Evolutionary conservation across 2,888 invertebrate species (phyloP), one percentile per base, ranked within the genome.

Genomic region (Temnothorax unifasciatus): DNA sequence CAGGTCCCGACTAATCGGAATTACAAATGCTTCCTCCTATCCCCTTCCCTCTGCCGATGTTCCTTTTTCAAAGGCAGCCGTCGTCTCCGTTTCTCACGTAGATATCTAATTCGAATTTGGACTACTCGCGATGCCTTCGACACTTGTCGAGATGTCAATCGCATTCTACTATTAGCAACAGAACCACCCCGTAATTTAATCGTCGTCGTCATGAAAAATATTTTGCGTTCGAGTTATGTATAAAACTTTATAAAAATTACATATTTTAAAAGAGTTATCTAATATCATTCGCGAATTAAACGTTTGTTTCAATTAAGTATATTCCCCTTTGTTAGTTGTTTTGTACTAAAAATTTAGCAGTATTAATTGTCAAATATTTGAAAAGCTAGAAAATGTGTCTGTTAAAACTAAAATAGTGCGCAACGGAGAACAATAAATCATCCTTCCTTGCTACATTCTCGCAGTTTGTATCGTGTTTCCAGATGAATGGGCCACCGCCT

Each of bases 1-100:
- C 83, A 86, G 87, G 88, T 91, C 88, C 87, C 86, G 90, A 90
- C 93, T 94, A 94, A 94, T 94, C 93, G 93, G 94, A 94, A 94
- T 94, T 94, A 94, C 94, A 94, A 90, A 90, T 89, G 86, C 84
- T 77, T 44, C 38, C 68, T 61, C 57, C 75, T 52, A 4, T 63
- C 0, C 21, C 18, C 3, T 68, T 44, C 52, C 6, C n/a, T 8
- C 29, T 13, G 18, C 59, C 59, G 59, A 59, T 59, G 47, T 59
- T 54, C 71, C 71, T 79, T 76, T 66, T 57, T 81, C 64, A 47
- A 66, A 47, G 44, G 63, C 71, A 41, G 66, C 18, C 69, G 34
- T 71, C 82, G 71, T 68, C 73, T 87, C 44, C 81, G 82, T 76
- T 84, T 64, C 82, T 76, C 77, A 38, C 66, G 63, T 64, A 64